Conservation (phyloP, 2,888 invertebrate genomes). For the Onchidella celtica region DNA sequence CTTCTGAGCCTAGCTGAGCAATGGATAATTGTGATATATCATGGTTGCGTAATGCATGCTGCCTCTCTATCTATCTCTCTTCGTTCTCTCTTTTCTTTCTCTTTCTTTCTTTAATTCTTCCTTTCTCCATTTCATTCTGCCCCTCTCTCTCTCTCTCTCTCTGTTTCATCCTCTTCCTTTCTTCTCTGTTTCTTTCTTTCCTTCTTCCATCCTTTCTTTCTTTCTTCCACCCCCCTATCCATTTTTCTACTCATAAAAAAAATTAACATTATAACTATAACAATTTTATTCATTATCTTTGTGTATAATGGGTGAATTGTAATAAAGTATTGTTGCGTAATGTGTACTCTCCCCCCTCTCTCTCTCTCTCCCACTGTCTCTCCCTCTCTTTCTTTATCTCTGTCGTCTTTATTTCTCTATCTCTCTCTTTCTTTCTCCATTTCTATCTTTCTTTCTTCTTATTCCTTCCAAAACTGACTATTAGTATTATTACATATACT, state of each 20-base stretch:
- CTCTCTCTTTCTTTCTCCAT: background rate
- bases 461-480: background rate
- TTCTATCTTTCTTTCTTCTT: background rate
- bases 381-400: background rate
- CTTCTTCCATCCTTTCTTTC: background rate
- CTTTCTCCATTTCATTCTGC: background rate
- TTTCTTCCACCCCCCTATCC: background rate
- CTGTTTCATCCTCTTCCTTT: background rate
- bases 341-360: background rate
- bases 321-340: no score
- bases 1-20: no score
- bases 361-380: background rate
- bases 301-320: no score
- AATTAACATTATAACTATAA: no score
- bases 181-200: background rate
- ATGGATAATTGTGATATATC: no score
- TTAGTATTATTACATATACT: no score
- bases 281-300: no score
- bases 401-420: background rate
- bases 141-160: conserved; percentile 5
- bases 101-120: background rate
- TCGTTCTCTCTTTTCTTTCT: background rate
- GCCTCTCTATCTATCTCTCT: no score
- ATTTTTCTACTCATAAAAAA: background rate
- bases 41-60: no score